A percentile compares a stretch with the other conserved stretches of the same genome.
Conservation (phyloP, 1,140 invertebrate species). For the Lordiphosa stackelbergi region DNA sequence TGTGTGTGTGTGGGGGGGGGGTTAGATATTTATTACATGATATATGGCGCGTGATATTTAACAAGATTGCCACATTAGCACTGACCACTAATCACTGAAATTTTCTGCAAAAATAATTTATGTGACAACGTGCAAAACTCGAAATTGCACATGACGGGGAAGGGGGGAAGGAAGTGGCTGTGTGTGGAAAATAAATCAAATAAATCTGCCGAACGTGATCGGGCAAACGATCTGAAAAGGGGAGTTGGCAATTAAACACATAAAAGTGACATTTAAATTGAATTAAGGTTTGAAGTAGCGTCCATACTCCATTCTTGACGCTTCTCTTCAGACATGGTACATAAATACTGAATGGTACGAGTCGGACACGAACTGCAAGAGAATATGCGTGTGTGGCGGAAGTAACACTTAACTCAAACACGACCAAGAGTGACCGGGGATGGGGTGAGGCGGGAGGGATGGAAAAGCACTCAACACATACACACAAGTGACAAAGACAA, state of each 20-base stretch:
- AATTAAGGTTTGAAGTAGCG: constrained; percentile 21
- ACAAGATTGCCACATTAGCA: constrained; percentile 50
- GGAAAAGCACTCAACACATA: constrained; percentile 22
- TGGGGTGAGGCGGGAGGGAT: constrained; percentile 6
- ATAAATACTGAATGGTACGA: constrained; percentile 15
- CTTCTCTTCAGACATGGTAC: not conserved
- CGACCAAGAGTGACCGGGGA: constrained; percentile 15
- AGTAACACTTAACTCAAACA: constrained; percentile 68
- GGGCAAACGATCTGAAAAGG: constrained; percentile 32
- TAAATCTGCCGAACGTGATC: constrained; percentile 63
- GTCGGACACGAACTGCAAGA: constrained; percentile 1
- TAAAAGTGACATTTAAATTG: constrained; percentile 30
- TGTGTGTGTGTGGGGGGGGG: not conserved
- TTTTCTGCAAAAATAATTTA: constrained; percentile 47
- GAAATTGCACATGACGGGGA: not conserved
- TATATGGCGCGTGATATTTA: constrained; percentile 59
- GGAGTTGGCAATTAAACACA: constrained; percentile 24
- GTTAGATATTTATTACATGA: constrained; percentile 33
- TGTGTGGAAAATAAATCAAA: constrained; percentile 58
- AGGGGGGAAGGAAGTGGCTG: constrained; percentile 10
- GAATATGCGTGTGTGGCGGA: constrained; percentile 52
- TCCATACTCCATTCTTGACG: no score
- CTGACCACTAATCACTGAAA: constrained; percentile 53
- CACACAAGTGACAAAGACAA: constrained; percentile 39
- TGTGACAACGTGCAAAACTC: constrained; percentile 58